Base-by-base conservation (phyloP, 2,888 invertebrate species). In the Quadroppia sp. region DNA sequence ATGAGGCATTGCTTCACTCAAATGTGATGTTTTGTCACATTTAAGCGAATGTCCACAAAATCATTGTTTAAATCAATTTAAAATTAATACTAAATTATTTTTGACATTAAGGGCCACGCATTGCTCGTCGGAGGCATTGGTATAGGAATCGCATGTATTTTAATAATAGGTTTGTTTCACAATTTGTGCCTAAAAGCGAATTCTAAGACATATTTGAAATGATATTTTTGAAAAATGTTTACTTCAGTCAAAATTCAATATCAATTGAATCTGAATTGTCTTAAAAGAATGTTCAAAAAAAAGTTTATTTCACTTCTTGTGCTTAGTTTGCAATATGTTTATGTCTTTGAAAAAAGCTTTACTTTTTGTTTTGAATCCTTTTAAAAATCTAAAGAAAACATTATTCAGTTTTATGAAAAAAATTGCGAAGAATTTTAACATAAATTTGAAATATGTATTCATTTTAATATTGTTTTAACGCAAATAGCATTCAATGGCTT, bases 81-180 rank as follows among this genome's bases (percentile, higher is more conserved):
- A 48, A 30, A 13, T 7, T 4, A 32, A 4, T 50, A 23, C 50
- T 56, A 74, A 74, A 70, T 85, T 87, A 73, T 89, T 88, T 80
- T 86, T 93, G 77, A 86, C 89, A 6, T 6, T n/a, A n/a, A 48
- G 53, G 87, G 88, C 78, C 89, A 93, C 82, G 92, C 93, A 1
- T 86, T 89, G 0, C 87, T 91, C 76, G 87, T 94, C 76, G 93
- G 92, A 28, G 89, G 88, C 17, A 88, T 89, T 28, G 93, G 92
- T 9, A 88, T 94, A 75, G 87, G 89, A 30, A 89, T 93, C 42
- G 91, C 94, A n/a, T 85, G 89, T 77, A 84, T 93, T 45, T 90
- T 93, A 91, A 85, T 93, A 78, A 86, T 93, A 81, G 92, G 64
- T 64, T 2, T 6, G 64, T 64, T 56, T 28, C 28, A 3, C 11